Percentiles rank a stretch among this genome's conserved stretches.
Evolutionary conservation across 2,797 vertebrate species (phyloP).

Genomic region (Pygocentrus nattereri): DNA sequence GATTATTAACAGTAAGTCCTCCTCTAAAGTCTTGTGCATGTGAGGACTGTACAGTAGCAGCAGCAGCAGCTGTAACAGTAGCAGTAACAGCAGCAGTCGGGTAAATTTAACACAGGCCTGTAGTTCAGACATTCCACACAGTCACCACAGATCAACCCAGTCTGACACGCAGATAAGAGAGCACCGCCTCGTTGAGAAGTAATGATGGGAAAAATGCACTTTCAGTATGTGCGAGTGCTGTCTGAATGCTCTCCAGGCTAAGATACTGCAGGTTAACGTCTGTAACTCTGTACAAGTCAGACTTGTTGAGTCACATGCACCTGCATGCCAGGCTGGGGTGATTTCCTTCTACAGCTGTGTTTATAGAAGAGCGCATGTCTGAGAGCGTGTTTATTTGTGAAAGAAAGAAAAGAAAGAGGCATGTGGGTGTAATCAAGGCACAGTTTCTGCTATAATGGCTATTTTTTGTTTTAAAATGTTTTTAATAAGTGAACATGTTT

Average conservation of each 20-base stretch:
- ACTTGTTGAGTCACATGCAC: constrained; percentile 69
- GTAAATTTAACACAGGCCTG: not conserved
- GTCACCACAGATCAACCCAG: not conserved
- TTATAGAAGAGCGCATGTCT: not conserved
- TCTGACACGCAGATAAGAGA: not conserved
- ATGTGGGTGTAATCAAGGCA: not conserved
- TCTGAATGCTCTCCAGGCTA: constrained; percentile 39
- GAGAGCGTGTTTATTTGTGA: not conserved
- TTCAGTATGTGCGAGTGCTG: constrained; percentile 1
- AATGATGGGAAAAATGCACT: not conserved
- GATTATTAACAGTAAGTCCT: too few relatives aligned
- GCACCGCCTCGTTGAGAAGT: not conserved
- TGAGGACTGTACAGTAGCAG: not conserved
- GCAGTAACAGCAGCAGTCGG: not conserved
- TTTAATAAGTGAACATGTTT: not conserved
- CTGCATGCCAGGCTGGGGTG: constrained; percentile 19
- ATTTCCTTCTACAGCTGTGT: constrained; percentile 37
- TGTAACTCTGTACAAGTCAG: constrained; percentile 55
- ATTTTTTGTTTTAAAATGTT: too few relatives aligned
- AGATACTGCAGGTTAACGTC: constrained; percentile 49
- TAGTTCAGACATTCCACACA: not conserved
- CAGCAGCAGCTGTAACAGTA: too few relatives aligned
- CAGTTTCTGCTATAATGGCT: too few relatives aligned
- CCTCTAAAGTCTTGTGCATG: not conserved
- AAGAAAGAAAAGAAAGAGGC: not conserved